Base-by-base conservation (phyloP, 2,888 invertebrate genomes). In the Melinopterus prodromus region DNA sequence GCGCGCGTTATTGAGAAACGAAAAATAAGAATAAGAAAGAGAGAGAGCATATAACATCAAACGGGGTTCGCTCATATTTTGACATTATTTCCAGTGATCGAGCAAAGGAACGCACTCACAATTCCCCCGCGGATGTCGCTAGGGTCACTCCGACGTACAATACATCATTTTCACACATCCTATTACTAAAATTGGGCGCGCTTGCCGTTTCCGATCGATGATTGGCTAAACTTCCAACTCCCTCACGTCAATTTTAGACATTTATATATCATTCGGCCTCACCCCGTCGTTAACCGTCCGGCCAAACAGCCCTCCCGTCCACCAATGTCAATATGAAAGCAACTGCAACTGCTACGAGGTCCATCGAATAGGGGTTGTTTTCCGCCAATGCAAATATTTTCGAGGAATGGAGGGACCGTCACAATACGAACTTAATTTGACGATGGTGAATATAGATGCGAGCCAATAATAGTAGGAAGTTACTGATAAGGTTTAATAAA, bases 131-230 rank as follows among this genome's bases (percentile, higher is more conserved):
- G 81, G 72, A 77, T 35, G 72, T 77, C 69, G 77, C 77, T 37
- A 77, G 74, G 72, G 74, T 77, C 79, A 80, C 79, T 74, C 75
- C 77, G 70, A 74, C 70, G 74, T 77, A 86, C 87, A 87, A 88
- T 87, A 86, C 88, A 87, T 88, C 88, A 88, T 87, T 87, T 87
- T 86, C 88, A 87, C 87, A 87, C 88, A 88, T 88, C 88, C 87
- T 87, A 88, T 88, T 87, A 87, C 86, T 82, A 84, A 86, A 88
- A 88, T 87, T 86, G 87, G 86, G 85, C 85, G 85, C 84, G 83
- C 85, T 84, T 85, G 84, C 85, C 83, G 84, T 85, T 85, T 82
- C 80, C 82, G 85, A 84, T 86, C 85, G 84, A 86, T 86, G 86
- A 86, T 86, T 86, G 86, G 86, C 86, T 85, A 82, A 84, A 85